phyloP scores from a whole-genome alignment of 2,888 invertebrate species.

The Mesochorus sp. region DNA sequence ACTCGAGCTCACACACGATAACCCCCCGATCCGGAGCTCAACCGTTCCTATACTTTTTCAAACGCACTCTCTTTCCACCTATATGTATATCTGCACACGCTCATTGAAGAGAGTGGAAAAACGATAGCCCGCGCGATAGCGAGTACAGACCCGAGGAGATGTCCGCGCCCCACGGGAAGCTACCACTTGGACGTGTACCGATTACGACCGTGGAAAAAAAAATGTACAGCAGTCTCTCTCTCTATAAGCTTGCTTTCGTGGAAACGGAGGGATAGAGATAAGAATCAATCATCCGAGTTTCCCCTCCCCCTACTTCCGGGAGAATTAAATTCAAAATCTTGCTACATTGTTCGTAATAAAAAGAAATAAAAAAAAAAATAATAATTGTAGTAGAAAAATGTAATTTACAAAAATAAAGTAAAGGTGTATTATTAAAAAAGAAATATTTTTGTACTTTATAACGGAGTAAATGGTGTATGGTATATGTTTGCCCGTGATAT shows the following conservation, averaged over 20 bases:
- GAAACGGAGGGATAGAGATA: too few relatives aligned
- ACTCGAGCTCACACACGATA: constrained; percentile 33
- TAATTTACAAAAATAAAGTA: too few relatives aligned
- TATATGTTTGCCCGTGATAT: too few relatives aligned
- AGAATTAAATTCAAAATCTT: too few relatives aligned
- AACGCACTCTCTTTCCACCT: constrained; percentile 5
- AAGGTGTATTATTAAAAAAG: too few relatives aligned
- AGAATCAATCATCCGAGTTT: too few relatives aligned
- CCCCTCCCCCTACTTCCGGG: too few relatives aligned
- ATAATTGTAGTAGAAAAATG: neutral
- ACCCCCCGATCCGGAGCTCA: neutral
- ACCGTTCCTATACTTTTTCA: neutral
- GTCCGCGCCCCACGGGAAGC: constrained; percentile 38
- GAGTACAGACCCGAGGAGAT: constrained; percentile 4
- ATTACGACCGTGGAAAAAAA: neutral
- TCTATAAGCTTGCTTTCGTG: too few relatives aligned
- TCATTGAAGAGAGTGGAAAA: neutral
- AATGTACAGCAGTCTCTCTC: too few relatives aligned
- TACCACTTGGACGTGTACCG: constrained; percentile 26
- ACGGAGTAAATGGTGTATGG: too few relatives aligned
- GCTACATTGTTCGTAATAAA: neutral
- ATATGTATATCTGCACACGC: too few relatives aligned
- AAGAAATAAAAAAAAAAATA: neutral
- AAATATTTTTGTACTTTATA: too few relatives aligned
- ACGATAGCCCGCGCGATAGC: neutral